phyloP scores from a whole-genome alignment of 2,888 invertebrate species.

The Anthophora plumipes region DNA sequence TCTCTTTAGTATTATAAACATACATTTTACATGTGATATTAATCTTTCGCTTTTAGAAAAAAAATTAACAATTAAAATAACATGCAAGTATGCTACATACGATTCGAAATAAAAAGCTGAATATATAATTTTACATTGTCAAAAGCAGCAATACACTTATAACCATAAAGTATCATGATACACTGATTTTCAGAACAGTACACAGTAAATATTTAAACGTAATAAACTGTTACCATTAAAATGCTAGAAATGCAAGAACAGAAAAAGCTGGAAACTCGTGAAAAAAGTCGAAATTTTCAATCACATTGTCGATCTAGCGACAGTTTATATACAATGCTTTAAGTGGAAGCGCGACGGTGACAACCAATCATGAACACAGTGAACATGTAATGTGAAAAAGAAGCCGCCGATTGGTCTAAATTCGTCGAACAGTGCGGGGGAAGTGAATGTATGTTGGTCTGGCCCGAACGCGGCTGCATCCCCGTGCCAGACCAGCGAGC shows the following conservation, averaged over 20 bases:
- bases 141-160: not conserved
- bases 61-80: too few relatives aligned
- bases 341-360: constrained; percentile 9
- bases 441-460: constrained; percentile 55
- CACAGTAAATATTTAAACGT: not conserved
- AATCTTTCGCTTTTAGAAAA: too few relatives aligned
- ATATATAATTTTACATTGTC: not conserved
- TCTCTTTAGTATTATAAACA: too few relatives aligned
- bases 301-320: constrained; percentile 27
- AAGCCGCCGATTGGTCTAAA: constrained; percentile 38
- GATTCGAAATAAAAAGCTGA: not conserved
- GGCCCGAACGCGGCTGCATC: constrained; percentile 65
- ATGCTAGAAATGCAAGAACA: not conserved
- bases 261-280: not conserved
- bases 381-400: constrained; percentile 19
- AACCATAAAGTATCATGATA: not conserved
- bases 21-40: too few relatives aligned
- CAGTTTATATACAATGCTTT: not conserved
- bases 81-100: too few relatives aligned
- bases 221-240: not conserved
- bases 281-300: not conserved
- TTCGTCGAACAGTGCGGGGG: not conserved
- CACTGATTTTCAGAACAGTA: not conserved
- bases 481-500: constrained; percentile 57
- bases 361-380: constrained; percentile 11